Base-by-base conservation (phyloP, 2,113 vertebrate species). In the Laticauda colubrina region DNA sequence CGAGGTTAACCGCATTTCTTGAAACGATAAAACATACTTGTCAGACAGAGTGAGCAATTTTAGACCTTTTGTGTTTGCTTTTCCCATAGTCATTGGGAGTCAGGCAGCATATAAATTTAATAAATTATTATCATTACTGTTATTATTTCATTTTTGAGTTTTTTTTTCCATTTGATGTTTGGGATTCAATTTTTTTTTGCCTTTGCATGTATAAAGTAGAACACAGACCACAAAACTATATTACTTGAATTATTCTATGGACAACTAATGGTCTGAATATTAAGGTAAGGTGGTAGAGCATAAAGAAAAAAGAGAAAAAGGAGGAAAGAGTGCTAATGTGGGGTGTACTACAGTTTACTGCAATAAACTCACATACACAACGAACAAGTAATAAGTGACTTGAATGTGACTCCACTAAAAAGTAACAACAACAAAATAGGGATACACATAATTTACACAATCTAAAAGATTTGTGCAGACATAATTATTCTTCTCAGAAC, bases 11-110 rank as follows among this genome's bases (percentile, higher is more conserved):
- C 94, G 99, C 99, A 99, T 99, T 99, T 99, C 99, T 99, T 99
- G 99, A 99, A 99, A 99, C 98, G 98, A 99, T 99, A 99, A 99
- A 99, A 99, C 99, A 99, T 99, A 99, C 99, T 99, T 99, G 99
- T 99, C 99, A 99, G 99, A 99, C 99, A 99, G 98, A 98, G 98
- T 99, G 99, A 99, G 99, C 98, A 99, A 99, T 98, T 99, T 99
- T 98, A 97, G 98, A 98, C 98, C 98, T 95, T 96, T 24, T 12
- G 39, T 29, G 45, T 51, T 87, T 87, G 85, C 18, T 81, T 81
- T 81, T 81, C 75, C 75, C 75, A 81, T 8, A 43, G 75, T 43
- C 75, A 9, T 21, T 43, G 75, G 75, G 75, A 81, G 18, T 81
- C 7, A 21, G 75, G 75, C 34, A 43, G 75, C 75, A 81, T 43